These are phyloP conservation scores for Drosophila parthenogenetica DNA, from an alignment of 2,888 invertebrate genomes.

Conservation along the genomic window DNA sequence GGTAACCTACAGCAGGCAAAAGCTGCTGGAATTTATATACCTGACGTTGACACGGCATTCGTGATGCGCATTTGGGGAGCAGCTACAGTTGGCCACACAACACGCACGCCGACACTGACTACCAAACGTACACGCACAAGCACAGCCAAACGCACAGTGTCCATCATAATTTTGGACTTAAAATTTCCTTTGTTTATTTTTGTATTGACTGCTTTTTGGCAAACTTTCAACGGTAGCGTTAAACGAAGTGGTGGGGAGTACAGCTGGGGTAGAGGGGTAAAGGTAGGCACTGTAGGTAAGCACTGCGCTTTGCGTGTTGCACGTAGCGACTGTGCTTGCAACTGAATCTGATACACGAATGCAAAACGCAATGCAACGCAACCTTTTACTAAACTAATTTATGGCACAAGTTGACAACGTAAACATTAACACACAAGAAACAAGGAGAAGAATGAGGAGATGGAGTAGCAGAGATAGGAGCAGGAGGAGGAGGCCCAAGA, in stretches of 20 bases:
- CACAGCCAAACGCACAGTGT: constrained; percentile 33
- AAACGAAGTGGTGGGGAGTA: constrained; percentile 26
- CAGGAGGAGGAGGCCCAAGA: constrained; percentile 8
- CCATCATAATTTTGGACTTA: constrained; percentile 57
- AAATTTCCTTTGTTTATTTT: constrained; percentile 22
- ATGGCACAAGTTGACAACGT: constrained; percentile 83
- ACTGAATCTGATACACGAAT: constrained; percentile 53
- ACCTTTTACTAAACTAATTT: constrained; percentile 83
- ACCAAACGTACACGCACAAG: constrained; percentile 1
- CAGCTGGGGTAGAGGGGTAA: neutral
- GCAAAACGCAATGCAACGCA: constrained; percentile 72
- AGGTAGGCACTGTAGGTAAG: constrained; percentile 11
- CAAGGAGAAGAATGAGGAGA: constrained; percentile 3
- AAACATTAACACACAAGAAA: constrained; percentile 74
- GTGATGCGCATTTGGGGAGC: constrained; percentile 43
- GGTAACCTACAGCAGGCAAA: constrained; percentile 55
- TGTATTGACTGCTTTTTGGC: constrained; percentile 58
- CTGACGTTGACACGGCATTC: constrained; percentile 36
- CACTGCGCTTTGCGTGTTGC: constrained; percentile 53
- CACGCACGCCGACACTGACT: constrained; percentile 5
- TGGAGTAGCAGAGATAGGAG: neutral
- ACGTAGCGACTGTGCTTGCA: constrained; percentile 48
- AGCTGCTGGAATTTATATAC: constrained; percentile 57
- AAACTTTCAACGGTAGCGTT: constrained; percentile 72
- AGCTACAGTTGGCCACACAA: constrained; percentile 33